Base-by-base conservation (phyloP, 2,113 vertebrate species). In the Phocoena phocoena region DNA sequence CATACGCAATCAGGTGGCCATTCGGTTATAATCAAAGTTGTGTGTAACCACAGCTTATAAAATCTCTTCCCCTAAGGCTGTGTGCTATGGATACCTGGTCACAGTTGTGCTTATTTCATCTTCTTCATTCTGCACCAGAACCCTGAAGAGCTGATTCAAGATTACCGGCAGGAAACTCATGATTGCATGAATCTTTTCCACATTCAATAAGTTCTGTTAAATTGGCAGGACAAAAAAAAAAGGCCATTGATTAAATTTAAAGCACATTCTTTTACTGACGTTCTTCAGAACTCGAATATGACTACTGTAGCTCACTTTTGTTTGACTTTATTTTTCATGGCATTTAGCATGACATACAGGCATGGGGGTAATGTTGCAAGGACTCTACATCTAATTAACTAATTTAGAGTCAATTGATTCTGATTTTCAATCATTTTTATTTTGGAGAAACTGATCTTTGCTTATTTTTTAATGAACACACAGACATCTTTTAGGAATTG, bases 121-220 rank as follows among this genome's bases (percentile, higher is more conserved):
- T 6, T 99, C 98, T 65, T 99, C 99, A 90, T 99, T 99, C 97
- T 99, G 99, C 82, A 99, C 99, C 90, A 99, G 98, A 97, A 99
- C 99, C 98, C 99, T 99, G 98, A 99, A 99, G 76, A 99, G 99
- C 41, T 99, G 99, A 98, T 99, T 99, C 97, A 99, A 99, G 96
- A 99, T 99, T 87, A 99, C 97, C n/a, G 99, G 99, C 96, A 99
- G 99, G 98, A 99, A 99, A 96, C 99, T 99, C 97, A 99, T 99
- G 95, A 99, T 99, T 41, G 99, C 99, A 71, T 99, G 99, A 98
- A 99, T 99, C 98, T 98, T 99, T 98, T 99, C 99, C 96, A 99
- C 99, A 90, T 99, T 99, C 97, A 99, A 94, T 90, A 99, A 99
- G 97, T 99, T 99, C 99, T 99, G 98, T 47, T 0, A 14, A 88